Conservation (phyloP, 2,888 invertebrate species). For the Dromius quadrimaculatus region DNA sequence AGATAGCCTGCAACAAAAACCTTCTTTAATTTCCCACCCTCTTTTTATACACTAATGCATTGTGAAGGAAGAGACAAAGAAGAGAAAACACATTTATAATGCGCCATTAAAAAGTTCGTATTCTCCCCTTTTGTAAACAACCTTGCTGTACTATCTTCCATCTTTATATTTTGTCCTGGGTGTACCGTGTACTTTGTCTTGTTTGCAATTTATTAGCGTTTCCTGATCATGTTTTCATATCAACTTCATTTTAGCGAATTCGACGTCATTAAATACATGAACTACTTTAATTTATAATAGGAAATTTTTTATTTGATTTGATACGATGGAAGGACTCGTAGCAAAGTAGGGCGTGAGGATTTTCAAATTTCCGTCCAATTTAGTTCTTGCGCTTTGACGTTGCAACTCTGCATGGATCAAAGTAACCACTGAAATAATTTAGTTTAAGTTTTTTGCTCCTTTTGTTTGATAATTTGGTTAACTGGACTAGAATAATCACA, state of each 20-base stretch:
- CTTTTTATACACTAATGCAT: slow-evolving; percentile 4
- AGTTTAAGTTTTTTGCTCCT: slow-evolving; percentile 8
- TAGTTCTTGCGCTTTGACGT: slow-evolving; percentile 56
- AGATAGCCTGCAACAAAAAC: slow-evolving; percentile 59
- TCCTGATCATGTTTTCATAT: slow-evolving; percentile 31
- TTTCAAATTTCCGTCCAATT: slow-evolving; percentile 64
- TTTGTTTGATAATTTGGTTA: slow-evolving; percentile 14
- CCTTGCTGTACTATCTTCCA: slow-evolving; percentile 5
- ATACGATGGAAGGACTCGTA: no score
- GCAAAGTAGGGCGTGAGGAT: not conserved
- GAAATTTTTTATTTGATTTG: no score
- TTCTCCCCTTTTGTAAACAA: slow-evolving; percentile 6
- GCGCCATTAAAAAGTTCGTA: slow-evolving; percentile 46
- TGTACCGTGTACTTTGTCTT: no score
- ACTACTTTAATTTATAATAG: no score
- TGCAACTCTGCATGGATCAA: slow-evolving; percentile 22
- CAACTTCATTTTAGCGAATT: no score
- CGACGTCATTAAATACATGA: no score
- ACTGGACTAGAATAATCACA: slow-evolving; percentile 6
- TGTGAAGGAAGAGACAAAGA: slow-evolving; percentile 13
- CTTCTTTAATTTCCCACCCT: slow-evolving; percentile 17
- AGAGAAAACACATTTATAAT: slow-evolving; percentile 37
- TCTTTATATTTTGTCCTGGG: not conserved
- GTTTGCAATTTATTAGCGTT: no score
- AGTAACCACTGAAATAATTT: slow-evolving; percentile 28